Percentiles rank a stretch among this genome's conserved stretches.
Conservation (phyloP, 1,140 invertebrate genomes). For the Globodera ellingtonae region DNA sequence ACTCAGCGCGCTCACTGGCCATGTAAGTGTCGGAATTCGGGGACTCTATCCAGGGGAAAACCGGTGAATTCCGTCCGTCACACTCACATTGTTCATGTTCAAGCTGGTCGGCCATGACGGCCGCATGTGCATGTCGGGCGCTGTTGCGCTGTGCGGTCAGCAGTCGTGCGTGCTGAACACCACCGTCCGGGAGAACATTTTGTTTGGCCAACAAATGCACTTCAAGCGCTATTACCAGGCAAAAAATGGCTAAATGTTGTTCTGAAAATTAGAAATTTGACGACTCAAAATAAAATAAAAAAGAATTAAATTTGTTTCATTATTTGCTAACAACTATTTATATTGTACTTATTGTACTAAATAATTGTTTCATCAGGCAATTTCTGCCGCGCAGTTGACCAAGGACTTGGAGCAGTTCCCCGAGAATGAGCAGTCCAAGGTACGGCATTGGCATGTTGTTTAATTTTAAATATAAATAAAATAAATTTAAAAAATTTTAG, state of each 20-base stretch:
- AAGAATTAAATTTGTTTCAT: no score
- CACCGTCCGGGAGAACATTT: constrained; percentile 74
- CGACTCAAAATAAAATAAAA: no score
- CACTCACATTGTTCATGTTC: constrained; percentile 24
- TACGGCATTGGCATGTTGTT: constrained; percentile 71
- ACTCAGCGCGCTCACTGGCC: constrained; percentile 72
- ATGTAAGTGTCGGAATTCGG: constrained; percentile 64
- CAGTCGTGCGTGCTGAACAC: constrained; percentile 74
- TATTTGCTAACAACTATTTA: no score
- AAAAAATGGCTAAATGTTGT: background rate
- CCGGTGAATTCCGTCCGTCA: background rate
- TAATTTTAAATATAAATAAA: constrained; percentile 18
- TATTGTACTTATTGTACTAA: no score
- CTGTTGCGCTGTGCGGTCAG: constrained; percentile 74
- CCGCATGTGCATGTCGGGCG: constrained; percentile 70
- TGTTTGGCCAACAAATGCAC: constrained; percentile 73
- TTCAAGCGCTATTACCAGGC: constrained; percentile 67
- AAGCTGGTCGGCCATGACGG: constrained; percentile 68
- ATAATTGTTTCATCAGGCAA: constrained; percentile 31
- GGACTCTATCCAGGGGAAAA: no score
- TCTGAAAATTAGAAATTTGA: no score
- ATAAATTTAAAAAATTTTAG: constrained; percentile 32
- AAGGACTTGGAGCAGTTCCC: constrained; percentile 71
- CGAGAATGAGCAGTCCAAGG: constrained; percentile 73
- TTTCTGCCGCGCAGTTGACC: constrained; percentile 65